phyloP scores from a whole-genome alignment of 2,113 vertebrate species.

The Apus apus region DNA sequence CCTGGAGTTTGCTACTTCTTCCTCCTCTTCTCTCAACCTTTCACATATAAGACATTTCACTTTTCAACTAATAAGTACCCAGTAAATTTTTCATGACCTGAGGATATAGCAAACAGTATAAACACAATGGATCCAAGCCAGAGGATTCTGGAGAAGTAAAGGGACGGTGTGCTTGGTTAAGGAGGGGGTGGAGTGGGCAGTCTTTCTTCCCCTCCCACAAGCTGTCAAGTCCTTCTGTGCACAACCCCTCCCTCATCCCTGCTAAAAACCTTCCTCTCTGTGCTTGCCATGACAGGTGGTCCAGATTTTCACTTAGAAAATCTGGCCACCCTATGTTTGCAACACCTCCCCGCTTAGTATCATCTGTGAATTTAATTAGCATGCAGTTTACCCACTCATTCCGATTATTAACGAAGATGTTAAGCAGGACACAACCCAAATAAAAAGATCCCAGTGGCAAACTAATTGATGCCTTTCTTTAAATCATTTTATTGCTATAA shows the following conservation, averaged over 20 bases:
- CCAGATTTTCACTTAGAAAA: conserved; percentile 70
- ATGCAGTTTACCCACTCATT: conserved; percentile 64
- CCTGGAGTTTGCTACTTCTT: background rate
- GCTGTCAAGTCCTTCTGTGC: conserved; percentile 62
- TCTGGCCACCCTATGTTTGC: conserved; percentile 71
- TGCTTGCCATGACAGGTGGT: conserved; percentile 70
- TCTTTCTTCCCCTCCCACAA: conserved; percentile 47
- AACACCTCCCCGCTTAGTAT: conserved; percentile 73
- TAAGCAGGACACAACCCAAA: conserved; percentile 67
- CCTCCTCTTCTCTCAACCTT: background rate
- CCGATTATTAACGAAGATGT: conserved; percentile 77
- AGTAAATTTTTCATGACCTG: conserved; percentile 11
- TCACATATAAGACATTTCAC: background rate
- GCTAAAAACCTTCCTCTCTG: conserved; percentile 53
- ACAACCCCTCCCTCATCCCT: conserved; percentile 21
- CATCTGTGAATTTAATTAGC: conserved; percentile 80
- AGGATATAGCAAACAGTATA: background rate
- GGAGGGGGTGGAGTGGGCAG: conserved; percentile 36
- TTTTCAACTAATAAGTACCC: background rate
- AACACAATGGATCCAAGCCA: conserved; percentile 8
- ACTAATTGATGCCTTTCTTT: conserved; percentile 19
- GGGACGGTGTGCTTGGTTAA: background rate
- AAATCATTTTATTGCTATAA: background rate
- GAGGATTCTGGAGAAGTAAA: background rate
- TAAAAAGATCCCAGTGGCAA: conserved; percentile 44